Evolutionary conservation across 2,113 vertebrate species (phyloP), one percentile per base, ranked within the genome.

Genomic region (Ptychochromis oligacanthus): DNA sequence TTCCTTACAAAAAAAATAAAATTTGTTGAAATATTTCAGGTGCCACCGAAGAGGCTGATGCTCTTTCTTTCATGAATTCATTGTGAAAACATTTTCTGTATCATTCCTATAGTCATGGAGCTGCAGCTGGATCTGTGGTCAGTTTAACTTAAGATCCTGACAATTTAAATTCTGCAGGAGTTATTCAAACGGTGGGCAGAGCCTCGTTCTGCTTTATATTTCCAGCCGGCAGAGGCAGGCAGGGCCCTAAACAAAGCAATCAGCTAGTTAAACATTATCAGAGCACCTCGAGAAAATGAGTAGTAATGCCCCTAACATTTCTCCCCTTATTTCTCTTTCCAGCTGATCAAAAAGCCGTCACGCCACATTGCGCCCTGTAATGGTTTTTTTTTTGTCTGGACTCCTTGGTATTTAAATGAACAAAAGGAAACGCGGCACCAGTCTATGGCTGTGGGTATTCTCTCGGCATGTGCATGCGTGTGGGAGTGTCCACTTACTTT

Each of bases 361-460:
- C 80, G 80, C 83, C 88, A 92, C 91, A 91, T 90, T 90, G 89
- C 52, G 4, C 82, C 70, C 80, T 22, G 26, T 94, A 86, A 93
- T 92, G 83, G 15, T 80, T 85, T 89, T 67, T 75, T 82, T 87
- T 75, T 64, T 80, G 77, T 87, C 79, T 83, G 83, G 64, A 77
- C 83, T 75, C 67, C 24, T 6, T 84, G 67, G 74, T 83, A 90
- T 93, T 90, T 90, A 89, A 91, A 88, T 87, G 65, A 89, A 89
- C 79, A 87, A 87, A 90, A 81, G 75, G 72, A 83, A 74, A 61
- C 12, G 36, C 26, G 10, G 76, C 9, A 14, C 55, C 57, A 64
- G 72, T 79, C 79, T 58, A 72, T 34, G 46, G 59, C 70, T 13
- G 49, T 55, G 59, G 77, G 43, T 46, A 38, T 28, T 54, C 38